These are phyloP conservation scores for Apis florea DNA, from an alignment of 1,140 invertebrate species.

Conservation along the genomic window DNA sequence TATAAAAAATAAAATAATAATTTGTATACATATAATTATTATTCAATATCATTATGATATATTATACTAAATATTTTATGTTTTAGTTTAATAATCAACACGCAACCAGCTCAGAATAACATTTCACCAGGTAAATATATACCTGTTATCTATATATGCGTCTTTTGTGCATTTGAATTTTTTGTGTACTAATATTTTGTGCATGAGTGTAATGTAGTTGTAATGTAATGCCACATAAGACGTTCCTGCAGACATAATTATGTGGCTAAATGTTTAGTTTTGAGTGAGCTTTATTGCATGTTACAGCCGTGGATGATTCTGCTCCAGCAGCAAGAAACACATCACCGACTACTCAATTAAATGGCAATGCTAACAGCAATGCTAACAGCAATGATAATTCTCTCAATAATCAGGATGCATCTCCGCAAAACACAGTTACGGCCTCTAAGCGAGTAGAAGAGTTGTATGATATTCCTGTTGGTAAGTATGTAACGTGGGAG, in stretches of 20 bases:
- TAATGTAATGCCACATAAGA: constrained; percentile 12
- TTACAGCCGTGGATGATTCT: constrained; percentile 74
- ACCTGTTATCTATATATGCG: not conserved
- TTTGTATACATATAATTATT: too few species aligned
- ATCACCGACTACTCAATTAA: constrained; percentile 77
- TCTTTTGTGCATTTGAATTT: constrained; percentile 33
- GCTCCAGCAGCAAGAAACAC: constrained; percentile 68
- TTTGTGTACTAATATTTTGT: constrained; percentile 26
- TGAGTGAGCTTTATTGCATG: constrained; percentile 76
- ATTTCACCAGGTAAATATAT: constrained; percentile 74
- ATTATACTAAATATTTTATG: constrained; percentile 6
- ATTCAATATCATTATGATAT: not conserved
- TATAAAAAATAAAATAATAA: too few species aligned
- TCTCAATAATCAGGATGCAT: constrained; percentile 78
- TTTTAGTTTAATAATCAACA: constrained; percentile 79
- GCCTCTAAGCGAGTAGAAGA: constrained; percentile 84
- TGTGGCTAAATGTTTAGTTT: constrained; percentile 57
- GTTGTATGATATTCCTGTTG: constrained; percentile 90
- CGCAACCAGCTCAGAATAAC: constrained; percentile 77
- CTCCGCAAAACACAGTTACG: constrained; percentile 72
- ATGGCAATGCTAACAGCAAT: constrained; percentile 78
- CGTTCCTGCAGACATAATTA: constrained; percentile 17
- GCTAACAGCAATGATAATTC: constrained; percentile 80
- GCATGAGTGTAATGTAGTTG: constrained; percentile 11
- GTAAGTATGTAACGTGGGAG: constrained; percentile 82